phyloP scores from a whole-genome alignment of 1,140 invertebrate species.

The Bactericera cockerelli region DNA sequence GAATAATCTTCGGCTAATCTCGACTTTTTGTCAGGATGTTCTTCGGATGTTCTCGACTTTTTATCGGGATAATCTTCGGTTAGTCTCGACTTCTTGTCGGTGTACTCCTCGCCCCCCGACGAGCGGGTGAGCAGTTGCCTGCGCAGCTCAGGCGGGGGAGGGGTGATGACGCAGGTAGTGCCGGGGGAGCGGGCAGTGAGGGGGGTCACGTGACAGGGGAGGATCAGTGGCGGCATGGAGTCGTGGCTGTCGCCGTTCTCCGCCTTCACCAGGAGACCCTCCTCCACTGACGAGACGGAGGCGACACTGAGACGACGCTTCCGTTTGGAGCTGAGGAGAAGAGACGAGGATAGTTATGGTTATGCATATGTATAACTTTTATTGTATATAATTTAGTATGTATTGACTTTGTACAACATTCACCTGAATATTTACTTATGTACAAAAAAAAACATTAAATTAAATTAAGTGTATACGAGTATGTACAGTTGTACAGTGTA shows the following conservation, averaged over 20 bases:
- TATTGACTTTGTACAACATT: too few species aligned
- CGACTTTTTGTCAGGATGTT: too few species aligned
- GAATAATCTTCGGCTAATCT: too few species aligned
- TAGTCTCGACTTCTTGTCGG: too few species aligned
- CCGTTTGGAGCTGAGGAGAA: slow-evolving; percentile 16
- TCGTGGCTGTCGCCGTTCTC: neutral
- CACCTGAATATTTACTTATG: too few species aligned
- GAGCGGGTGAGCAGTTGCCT: neutral
- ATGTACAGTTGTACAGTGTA: too few species aligned
- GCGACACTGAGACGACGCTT: slow-evolving; percentile 8
- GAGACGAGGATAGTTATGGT: slow-evolving; percentile 20
- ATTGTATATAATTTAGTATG: too few species aligned
- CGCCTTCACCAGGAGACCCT: slow-evolving; percentile 2
- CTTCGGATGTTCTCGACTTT: too few species aligned
- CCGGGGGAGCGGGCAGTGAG: neutral
- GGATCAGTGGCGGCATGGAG: neutral
- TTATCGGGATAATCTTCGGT: too few species aligned
- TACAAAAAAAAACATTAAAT: too few species aligned
- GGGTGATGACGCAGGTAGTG: slow-evolving; percentile 5
- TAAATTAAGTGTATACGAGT: too few species aligned
- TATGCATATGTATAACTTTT: too few species aligned
- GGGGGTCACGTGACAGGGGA: neutral
- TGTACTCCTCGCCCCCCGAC: neutral
- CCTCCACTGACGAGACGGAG: neutral
- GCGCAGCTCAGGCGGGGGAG: neutral